Evolutionary conservation across 2,113 vertebrate species (phyloP).

Genomic region (Cephalopholis sonnerati): DNA sequence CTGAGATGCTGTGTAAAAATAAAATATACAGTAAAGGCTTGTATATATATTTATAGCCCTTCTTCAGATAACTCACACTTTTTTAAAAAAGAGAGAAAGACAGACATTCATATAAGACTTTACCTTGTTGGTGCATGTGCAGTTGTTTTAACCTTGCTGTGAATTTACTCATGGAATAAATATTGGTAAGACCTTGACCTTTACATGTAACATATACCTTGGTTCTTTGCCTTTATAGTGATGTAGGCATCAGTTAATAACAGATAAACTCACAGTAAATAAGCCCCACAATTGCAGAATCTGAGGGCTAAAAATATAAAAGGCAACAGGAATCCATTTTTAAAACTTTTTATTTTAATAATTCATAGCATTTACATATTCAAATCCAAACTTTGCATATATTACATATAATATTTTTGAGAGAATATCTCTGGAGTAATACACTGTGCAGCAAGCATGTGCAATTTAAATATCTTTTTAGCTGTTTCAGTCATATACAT

Average conservation of each 20-base stretch:
- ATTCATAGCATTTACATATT: not conserved
- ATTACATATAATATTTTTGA: not conserved
- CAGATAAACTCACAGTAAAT: not conserved
- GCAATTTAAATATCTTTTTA: not conserved
- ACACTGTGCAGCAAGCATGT: not conserved
- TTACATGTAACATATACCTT: not conserved
- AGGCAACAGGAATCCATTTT: not conserved
- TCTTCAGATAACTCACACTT: not conserved
- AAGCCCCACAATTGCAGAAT: not conserved
- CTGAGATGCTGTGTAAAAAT: not conserved
- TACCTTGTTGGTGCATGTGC: not conserved
- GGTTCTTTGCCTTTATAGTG: not conserved
- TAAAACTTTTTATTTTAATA: not conserved
- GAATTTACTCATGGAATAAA: not conserved
- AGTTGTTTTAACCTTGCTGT: not conserved
- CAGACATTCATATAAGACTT: not conserved
- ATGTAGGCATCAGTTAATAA: not conserved
- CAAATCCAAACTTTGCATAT: not conserved
- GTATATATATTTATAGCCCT: not conserved
- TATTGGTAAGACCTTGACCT: not conserved
- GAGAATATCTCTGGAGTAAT: not conserved
- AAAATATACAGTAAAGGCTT: not conserved
- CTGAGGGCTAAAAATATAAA: not conserved
- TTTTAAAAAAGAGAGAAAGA: too few species aligned
- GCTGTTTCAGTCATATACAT: not conserved